Base-by-base conservation (phyloP, 2,888 invertebrate genomes). In the Protophormia terraenovae region DNA sequence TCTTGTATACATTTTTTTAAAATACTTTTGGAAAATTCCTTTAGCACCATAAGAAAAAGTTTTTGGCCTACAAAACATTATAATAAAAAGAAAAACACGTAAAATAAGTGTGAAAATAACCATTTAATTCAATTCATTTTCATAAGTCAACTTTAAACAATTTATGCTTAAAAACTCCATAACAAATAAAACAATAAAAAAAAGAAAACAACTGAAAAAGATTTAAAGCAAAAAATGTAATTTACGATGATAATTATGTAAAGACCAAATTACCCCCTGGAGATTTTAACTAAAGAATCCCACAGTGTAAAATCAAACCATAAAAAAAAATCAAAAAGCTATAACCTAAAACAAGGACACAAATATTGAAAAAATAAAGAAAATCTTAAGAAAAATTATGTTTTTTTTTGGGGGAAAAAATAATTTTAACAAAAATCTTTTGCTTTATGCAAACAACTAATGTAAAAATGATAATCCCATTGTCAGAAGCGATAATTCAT, bases 391-490 rank as follows among this genome's bases (percentile, higher is more conserved):
- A 24, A 72, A 76, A 45, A 67, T 12, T 22, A 53, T 64, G 35
- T n/a, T 14, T 14, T 12, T 29, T 16, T 19, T 67, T 81, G 27
- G 32, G 14, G 10, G 24, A 7, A 24, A 76, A 82, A 85, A 78
- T 66, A 50, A 82, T 85, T 85, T 82, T 64, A 85, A 82, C 79
- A 79, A 55, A n/a, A 60, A 72, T 41, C 35, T 4, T 38, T 69
- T 58, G n/a, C 64, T 29, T n/a, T 67, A 41, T 58, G 72, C 50
- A 58, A 53, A 58, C 69, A 45, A 45, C 87, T 88, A 90, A 91
- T 91, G 90, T 91, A 92, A 92, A 92, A 92, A 91, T 92, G 91
- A 91, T 92, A 92, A 92, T 92, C 92, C 92, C 89, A 89, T 89
- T 91, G 92, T 91, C 92, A 89, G 45, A 66, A 88, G 89, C 90